Evolutionary conservation across 2,113 vertebrate genomes (phyloP).

Genomic region (Hassar affinis): DNA sequence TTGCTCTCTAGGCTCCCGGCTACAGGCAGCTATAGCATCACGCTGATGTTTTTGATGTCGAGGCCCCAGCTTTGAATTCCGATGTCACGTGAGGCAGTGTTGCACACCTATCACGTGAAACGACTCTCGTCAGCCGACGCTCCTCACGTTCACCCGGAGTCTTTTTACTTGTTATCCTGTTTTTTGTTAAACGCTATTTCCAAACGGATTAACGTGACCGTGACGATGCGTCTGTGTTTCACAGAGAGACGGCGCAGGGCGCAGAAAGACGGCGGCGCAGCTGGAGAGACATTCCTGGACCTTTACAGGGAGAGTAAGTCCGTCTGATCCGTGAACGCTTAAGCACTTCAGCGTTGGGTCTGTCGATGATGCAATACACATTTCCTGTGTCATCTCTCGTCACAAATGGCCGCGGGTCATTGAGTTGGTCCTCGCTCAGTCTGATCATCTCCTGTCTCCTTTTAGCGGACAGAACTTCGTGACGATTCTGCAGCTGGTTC

Average conservation of each 20-base stretch:
- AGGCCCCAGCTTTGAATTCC: too few relatives aligned
- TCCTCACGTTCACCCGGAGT: too few relatives aligned
- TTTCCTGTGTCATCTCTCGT: too few relatives aligned
- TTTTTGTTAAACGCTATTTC: background rate
- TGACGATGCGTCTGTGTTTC: slow-evolving; percentile 19
- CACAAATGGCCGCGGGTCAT: background rate
- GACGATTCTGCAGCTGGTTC: slow-evolving; percentile 86
- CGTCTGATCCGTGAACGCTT: background rate
- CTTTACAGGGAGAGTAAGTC: slow-evolving; percentile 88
- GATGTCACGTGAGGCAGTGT: too few relatives aligned
- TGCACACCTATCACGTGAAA: too few relatives aligned
- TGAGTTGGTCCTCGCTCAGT: background rate
- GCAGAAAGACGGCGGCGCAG: slow-evolving; percentile 68
- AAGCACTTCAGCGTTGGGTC: background rate
- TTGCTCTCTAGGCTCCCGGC: too few relatives aligned
- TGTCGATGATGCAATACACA: too few relatives aligned
- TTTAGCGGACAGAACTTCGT: slow-evolving; percentile 88
- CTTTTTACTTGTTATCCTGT: background rate
- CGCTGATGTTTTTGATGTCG: too few relatives aligned
- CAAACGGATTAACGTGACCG: background rate
- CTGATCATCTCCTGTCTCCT: background rate
- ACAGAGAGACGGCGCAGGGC: slow-evolving; percentile 76
- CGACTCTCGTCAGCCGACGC: too few relatives aligned
- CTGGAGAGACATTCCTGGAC: slow-evolving; percentile 87
- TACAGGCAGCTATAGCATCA: too few relatives aligned